phyloP scores from a whole-genome alignment of 1,140 invertebrate genomes.

The Drosophila aff. region DNA sequence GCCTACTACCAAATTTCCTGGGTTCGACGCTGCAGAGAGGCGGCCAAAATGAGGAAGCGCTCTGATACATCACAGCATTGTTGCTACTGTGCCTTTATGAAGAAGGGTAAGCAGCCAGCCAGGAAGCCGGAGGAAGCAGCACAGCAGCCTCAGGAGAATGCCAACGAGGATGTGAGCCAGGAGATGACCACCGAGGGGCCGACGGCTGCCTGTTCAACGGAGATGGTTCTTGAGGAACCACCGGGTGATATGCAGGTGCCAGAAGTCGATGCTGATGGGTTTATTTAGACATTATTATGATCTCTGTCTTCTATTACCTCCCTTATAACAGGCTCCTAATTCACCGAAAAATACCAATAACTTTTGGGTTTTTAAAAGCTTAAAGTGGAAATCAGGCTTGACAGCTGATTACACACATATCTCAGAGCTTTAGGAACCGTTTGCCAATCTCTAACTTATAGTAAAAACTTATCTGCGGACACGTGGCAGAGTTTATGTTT shows the following conservation, averaged over 20 bases:
- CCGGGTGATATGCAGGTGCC: background rate
- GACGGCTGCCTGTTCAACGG: constrained; percentile 9
- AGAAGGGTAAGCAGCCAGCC: constrained; percentile 4
- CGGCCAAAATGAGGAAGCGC: constrained; percentile 4
- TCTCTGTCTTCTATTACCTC: background rate
- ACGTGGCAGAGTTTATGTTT: constrained; percentile 43
- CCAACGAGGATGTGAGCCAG: background rate
- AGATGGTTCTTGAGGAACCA: constrained; percentile 9
- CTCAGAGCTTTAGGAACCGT: constrained; percentile 51
- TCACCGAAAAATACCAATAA: background rate
- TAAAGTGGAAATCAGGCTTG: background rate
- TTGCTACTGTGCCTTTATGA: constrained; percentile 66
- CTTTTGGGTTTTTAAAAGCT: background rate
- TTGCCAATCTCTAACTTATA: constrained; percentile 5
- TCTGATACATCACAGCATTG: constrained; percentile 20
- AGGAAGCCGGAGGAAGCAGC: background rate
- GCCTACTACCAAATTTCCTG: constrained; percentile 85
- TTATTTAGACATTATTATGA: constrained; percentile 34
- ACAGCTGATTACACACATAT: constrained; percentile 11
- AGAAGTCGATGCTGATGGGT: constrained; percentile 55
- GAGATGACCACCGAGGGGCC: constrained; percentile 14
- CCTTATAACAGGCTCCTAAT: background rate
- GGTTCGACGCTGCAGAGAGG: constrained; percentile 35
- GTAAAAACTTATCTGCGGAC: constrained; percentile 7
- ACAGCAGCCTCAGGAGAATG: background rate